Conservation (phyloP, 2,797 vertebrate species). For the Rhincodon typus region DNA sequence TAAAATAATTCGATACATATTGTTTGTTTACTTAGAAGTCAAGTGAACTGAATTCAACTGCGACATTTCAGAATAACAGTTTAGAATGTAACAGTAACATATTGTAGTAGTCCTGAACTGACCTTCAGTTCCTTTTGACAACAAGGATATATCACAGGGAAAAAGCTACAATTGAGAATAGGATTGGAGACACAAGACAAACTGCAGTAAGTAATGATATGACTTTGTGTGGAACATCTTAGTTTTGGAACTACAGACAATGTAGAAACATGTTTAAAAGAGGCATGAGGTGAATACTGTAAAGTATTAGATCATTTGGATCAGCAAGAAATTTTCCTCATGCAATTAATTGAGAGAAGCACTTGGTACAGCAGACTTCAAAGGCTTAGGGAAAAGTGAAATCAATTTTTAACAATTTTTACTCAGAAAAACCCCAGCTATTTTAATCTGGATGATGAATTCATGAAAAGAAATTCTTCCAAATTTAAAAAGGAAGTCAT, state of each 20-base stretch:
- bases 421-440: not conserved
- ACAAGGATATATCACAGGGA: not conserved
- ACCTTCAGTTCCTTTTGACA: constrained; percentile 12
- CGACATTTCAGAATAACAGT: not conserved
- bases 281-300: not conserved
- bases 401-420: not conserved
- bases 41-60: not conserved
- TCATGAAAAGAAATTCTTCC: not conserved
- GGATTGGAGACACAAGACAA: not conserved
- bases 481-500: not conserved
- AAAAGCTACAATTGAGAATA: not conserved
- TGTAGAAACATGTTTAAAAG: not conserved
- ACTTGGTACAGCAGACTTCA: not conserved
- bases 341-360: not conserved
- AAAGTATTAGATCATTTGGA: not conserved
- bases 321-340: not conserved
- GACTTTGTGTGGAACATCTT: not conserved
- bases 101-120: not conserved
- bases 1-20: not conserved
- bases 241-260: not conserved
- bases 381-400: not conserved
- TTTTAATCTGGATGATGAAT: not conserved
- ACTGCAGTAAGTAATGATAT: not conserved
- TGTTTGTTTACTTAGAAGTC: not conserved
- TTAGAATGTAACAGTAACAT: not conserved